These are phyloP conservation scores for Coracopsis vasa DNA, from an alignment of 2,113 vertebrate genomes.

Conservation along the genomic window DNA sequence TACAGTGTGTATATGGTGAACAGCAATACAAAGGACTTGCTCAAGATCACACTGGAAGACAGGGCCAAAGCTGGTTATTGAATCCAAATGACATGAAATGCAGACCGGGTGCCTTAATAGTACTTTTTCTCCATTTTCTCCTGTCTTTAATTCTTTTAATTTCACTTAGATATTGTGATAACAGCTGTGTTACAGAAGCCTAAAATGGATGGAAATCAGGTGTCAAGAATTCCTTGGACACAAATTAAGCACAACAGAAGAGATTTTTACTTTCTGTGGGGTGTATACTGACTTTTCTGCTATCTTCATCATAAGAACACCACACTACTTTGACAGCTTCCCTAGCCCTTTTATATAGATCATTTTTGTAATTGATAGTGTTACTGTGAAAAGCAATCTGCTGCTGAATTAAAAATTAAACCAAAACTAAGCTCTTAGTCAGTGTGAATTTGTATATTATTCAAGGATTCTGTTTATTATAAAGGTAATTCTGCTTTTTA, in stretches of 20 bases:
- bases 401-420: conserved; percentile 5
- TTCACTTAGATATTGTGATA: not conserved
- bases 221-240: not conserved
- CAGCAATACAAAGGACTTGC: not conserved
- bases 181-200: not conserved
- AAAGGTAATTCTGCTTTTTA: not conserved
- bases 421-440: not conserved
- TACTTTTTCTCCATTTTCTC: not conserved
- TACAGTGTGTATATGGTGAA: not conserved
- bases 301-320: not conserved
- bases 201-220: not conserved
- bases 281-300: not conserved
- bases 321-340: not conserved
- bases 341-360: not conserved
- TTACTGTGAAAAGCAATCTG: not conserved
- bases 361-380: not conserved
- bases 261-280: not conserved
- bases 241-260: not conserved
- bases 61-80: not conserved
- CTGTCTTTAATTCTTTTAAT: not conserved
- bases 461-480: conserved; percentile 8
- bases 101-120: not conserved
- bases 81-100: not conserved
- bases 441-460: not conserved
- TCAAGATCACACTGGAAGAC: not conserved